Base-by-base conservation (phyloP, 2,113 vertebrate species). In the Numida meleagris region DNA sequence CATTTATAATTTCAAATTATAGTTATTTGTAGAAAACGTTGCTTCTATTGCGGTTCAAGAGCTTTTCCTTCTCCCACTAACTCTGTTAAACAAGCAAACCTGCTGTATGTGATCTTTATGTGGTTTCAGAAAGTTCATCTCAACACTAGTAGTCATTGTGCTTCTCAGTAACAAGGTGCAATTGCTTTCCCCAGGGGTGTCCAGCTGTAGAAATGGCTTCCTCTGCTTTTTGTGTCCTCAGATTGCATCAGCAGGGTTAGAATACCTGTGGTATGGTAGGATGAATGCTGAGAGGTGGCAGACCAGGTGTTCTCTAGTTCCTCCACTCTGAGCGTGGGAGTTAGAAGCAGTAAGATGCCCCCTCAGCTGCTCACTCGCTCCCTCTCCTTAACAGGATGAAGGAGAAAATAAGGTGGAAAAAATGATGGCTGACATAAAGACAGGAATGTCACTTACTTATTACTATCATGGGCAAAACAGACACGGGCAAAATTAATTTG, bases 321-420 rank as follows among this genome's bases (percentile, higher is more conserved):
- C 46, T 66, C 18, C 24, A 13, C 20, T 50, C 5, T 0, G 0
- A 31, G 13, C 12, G 4, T 21, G 45, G 15, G 27, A 31, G 21
- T 50, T 62, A 7, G 18, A 51, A 58, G 40, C 18, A 31, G 45
- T 33, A 0, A 14, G 36, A 10, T 10, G 12, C 20, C 8, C 63
- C 36, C 31, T 9, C 59, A 72, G 58, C 34, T 3, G 4, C 58
- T 67, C 8, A 2, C 24, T 70, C 19, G 2, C 16, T 77, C 6
- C 5, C 4, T 4, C 12, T 45, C 36, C 50, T 87, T 50, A 21
- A 14, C 31, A 84, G 77, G 20, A 53, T 5, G 14, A 24, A 25
- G 4, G 19, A 59, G 19, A 43, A 85, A 80, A 80, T 51, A 0
- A 76, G 13, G 14, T 51, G 4, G 6, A 68, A 72, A 76, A 46